A percentile compares a stretch with the other conserved stretches of the same genome.
Evolutionary conservation across 1,140 invertebrate species (phyloP).

Genomic region (Rhizoglyphus robini): DNA sequence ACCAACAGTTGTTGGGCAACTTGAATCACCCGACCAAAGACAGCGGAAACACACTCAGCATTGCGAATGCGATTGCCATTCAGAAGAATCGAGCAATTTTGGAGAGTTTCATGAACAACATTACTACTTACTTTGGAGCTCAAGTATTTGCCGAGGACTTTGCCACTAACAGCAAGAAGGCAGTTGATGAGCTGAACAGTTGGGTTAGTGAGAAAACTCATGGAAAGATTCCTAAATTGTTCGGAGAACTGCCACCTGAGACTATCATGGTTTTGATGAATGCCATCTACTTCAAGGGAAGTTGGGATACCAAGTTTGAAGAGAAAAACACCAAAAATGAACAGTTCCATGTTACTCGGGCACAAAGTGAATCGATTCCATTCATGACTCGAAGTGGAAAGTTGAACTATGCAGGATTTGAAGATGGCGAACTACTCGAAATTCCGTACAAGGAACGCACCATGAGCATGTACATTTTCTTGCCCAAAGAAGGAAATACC

Average conservation of each 20-base stretch:
- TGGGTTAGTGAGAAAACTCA: too few relatives aligned
- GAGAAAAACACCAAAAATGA: slow-evolving; percentile 26
- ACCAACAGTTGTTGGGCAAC: not conserved
- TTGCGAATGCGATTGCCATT: not conserved
- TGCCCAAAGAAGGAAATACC: not conserved
- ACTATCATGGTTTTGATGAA: slow-evolving; percentile 52
- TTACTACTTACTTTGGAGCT: not conserved
- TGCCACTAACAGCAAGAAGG: slow-evolving; percentile 27
- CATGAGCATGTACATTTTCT: not conserved
- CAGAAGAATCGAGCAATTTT: not conserved
- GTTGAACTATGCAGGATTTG: not conserved
- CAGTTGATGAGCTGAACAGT: slow-evolving; percentile 47
- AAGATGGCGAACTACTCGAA: too few relatives aligned
- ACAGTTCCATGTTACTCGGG: not conserved
- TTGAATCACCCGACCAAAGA: not conserved
- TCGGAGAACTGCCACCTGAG: slow-evolving; percentile 17
- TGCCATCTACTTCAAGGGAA: slow-evolving; percentile 62
- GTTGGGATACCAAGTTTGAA: slow-evolving; percentile 55
- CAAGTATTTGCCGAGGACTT: not conserved
- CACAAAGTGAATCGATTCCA: not conserved
- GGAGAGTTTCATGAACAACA: not conserved
- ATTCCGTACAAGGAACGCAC: not conserved
- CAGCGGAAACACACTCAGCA: not conserved
- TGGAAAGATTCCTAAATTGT: slow-evolving; percentile 49
- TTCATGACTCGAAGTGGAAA: not conserved